A percentile compares a stretch with the other conserved stretches of the same genome.
phyloP scores from a whole-genome alignment of 2,797 vertebrate genomes.

The Diplodus puntazzo region DNA sequence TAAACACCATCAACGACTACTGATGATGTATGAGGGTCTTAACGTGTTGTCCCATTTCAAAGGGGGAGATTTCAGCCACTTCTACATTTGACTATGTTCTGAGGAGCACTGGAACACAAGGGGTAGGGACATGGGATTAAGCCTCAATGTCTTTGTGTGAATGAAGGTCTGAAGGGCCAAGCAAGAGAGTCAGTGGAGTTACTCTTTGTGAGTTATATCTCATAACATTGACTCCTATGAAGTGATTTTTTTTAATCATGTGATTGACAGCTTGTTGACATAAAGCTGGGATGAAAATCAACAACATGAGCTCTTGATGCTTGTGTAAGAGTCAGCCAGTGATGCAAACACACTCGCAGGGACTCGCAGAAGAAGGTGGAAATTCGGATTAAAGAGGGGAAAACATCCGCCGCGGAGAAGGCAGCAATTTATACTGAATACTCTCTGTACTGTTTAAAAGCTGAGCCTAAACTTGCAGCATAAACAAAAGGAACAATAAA shows the following conservation, averaged over 20 bases:
- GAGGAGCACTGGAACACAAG: too few species aligned
- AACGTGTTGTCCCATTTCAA: too few species aligned
- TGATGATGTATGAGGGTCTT: too few species aligned
- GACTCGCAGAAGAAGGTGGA: constrained; percentile 5
- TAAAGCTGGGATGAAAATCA: constrained; percentile 4
- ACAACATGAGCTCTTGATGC: neutral
- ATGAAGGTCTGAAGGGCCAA: constrained; percentile 29
- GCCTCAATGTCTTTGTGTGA: constrained; percentile 12
- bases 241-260: neutral
- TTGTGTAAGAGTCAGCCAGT: neutral
- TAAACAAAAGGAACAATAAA: constrained; percentile 12
- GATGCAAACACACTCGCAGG: neutral
- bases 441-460: neutral
- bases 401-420: constrained; percentile 1
- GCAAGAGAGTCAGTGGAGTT: neutral
- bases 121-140: too few species aligned
- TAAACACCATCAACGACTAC: too few species aligned
- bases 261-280: constrained; percentile 24
- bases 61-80: too few species aligned
- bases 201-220: neutral
- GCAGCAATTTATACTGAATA: neutral
- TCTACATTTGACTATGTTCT: too few species aligned
- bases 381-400: neutral
- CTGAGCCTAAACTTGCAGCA: neutral
- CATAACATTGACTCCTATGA: constrained; percentile 1